Percentiles rank a stretch among this genome's conserved stretches.
phyloP scores from a whole-genome alignment of 2,113 vertebrate genomes.

The Cromileptes altivelis region DNA sequence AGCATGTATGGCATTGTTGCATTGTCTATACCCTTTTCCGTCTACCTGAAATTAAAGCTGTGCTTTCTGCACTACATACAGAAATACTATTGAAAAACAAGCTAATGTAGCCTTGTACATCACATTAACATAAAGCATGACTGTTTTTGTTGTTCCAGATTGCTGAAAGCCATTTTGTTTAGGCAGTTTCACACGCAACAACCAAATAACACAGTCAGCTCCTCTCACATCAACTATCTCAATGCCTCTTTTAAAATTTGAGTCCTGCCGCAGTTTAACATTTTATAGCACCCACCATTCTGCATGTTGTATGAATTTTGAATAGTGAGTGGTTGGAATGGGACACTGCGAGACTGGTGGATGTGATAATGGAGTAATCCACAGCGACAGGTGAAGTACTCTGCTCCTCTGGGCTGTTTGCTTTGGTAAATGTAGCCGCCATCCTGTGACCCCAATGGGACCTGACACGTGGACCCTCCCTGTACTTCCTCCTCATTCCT shows the following conservation, averaged over 20 bases:
- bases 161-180: background rate
- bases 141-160: background rate
- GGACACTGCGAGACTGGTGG: slow-evolving; percentile 59
- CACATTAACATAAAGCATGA: background rate
- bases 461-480: slow-evolving; percentile 74
- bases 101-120: background rate
- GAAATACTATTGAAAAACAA: background rate
- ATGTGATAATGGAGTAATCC: slow-evolving; percentile 74
- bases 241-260: slow-evolving; percentile 15
- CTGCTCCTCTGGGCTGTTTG: slow-evolving; percentile 75
- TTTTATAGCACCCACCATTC: slow-evolving; percentile 53
- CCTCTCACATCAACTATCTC: slow-evolving; percentile 2
- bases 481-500: slow-evolving; percentile 44
- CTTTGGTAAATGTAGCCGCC: slow-evolving; percentile 77
- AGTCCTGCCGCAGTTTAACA: slow-evolving; percentile 45
- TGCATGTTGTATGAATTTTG: slow-evolving; percentile 70
- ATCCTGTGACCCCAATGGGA: slow-evolving; percentile 81
- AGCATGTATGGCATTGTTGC: background rate
- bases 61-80: background rate
- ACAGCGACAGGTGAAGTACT: slow-evolving; percentile 80
- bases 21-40: background rate
- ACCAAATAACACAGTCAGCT: slow-evolving; percentile 2
- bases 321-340: slow-evolving; percentile 62
- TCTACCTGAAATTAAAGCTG: background rate
- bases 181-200: background rate